Conservation (phyloP, 2,888 invertebrate genomes). For the Podotricha telesiphe region DNA sequence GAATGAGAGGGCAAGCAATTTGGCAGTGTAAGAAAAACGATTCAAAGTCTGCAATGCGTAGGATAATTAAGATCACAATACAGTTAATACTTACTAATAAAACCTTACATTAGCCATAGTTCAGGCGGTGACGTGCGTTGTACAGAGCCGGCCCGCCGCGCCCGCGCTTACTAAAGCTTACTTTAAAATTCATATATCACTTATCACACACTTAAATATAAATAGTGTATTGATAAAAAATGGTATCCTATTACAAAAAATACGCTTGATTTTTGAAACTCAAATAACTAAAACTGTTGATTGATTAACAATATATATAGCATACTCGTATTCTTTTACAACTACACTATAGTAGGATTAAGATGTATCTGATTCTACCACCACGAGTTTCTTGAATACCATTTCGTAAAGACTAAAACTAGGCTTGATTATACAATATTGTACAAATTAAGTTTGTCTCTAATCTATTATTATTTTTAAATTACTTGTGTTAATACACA, state of each 20-base stretch:
- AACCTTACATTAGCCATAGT: constrained; percentile 69
- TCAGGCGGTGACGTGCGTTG: constrained; percentile 61
- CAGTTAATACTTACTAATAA: constrained; percentile 78
- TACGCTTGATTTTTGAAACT: constrained; percentile 13
- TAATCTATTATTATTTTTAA: constrained; percentile 11
- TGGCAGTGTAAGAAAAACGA: constrained; percentile 68
- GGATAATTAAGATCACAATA: constrained; percentile 80
- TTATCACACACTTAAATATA: constrained; percentile 21
- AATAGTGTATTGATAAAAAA: neutral
- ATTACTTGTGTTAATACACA: constrained; percentile 15
- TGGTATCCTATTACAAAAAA: constrained; percentile 11
- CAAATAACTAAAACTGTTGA: neutral
- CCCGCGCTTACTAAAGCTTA: constrained; percentile 24
- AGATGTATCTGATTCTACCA: neutral
- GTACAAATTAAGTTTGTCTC: constrained; percentile 8
- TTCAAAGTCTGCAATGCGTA: constrained; percentile 66
- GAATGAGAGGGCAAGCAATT: constrained; percentile 56
- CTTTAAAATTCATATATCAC: constrained; percentile 9
- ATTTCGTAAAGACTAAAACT: neutral
- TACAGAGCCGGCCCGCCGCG: constrained; percentile 54
- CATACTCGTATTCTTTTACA: neutral
- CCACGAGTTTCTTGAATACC: neutral
- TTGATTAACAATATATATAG: neutral
- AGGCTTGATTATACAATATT: constrained; percentile 2
- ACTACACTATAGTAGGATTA: neutral